Base-by-base conservation (phyloP, 2,113 vertebrate genomes). In the Misgurnus anguillicaudatus region DNA sequence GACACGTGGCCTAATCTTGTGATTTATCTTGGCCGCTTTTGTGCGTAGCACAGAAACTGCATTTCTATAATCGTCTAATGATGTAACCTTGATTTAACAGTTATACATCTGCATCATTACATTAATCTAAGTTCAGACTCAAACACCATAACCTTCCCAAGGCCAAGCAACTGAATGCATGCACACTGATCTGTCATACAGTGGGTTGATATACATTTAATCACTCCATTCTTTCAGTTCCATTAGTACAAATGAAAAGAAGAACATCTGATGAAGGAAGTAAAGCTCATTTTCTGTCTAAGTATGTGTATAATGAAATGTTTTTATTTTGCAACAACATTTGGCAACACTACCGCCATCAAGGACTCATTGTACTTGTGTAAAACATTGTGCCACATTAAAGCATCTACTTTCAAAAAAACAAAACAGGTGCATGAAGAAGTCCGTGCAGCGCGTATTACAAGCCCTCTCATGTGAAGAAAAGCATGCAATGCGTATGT, bases 1-100 rank as follows among this genome's bases (percentile, higher is more conserved):
- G 90, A 90, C 68, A 69, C 61, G 78, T 69, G 73, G 70, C 79
- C 85, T 75, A 78, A 87, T 84, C 80, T 48, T 66, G 45, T 19
- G 74, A 55, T 77, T 73, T 42, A 77, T 81, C 36, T 65, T 31
- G 78, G 58, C 80, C 79, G 66, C 42, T 78, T 67, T 42, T 72
- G 51, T 55, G 51, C 80, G 60, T 83, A 78, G 42, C 63, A 66
- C 58, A 48, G 19, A 67, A 60, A 53, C 4, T 51, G 24, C 19
- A 6, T 45, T 48, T 41, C 68, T 53, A 17, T 57, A 41, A 39
- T 38, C 0, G 38, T 6, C 38, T 2, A 62, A 17, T 62, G 42
- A 45, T n/a, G 55, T 17, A 62, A n/a, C 39, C 1, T 16, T 17
- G 13, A 47, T 31, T 6, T 31, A 74, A 62, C 14, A 5, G 53